These are phyloP conservation scores for Istiophorus platypterus DNA, from an alignment of 2,113 vertebrate genomes.

Conservation along the genomic window DNA sequence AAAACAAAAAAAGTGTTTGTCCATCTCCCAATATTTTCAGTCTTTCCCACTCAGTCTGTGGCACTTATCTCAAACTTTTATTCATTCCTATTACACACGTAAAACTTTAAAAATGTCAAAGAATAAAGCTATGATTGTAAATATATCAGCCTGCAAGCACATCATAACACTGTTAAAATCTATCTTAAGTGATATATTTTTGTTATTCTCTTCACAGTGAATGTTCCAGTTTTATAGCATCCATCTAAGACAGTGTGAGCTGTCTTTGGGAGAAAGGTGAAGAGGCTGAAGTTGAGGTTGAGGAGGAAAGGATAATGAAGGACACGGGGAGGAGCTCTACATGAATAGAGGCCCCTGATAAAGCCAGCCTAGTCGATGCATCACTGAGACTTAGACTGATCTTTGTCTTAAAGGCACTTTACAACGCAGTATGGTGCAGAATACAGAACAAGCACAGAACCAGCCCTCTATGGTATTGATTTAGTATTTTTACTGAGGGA, in stretches of 20 bases:
- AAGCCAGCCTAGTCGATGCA: slow-evolving; percentile 40
- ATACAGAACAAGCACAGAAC: slow-evolving; percentile 56
- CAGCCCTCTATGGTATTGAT: slow-evolving; percentile 36
- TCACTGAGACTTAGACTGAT: slow-evolving; percentile 61
- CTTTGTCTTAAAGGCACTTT: slow-evolving; percentile 65
- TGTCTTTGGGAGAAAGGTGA: slow-evolving; percentile 10
- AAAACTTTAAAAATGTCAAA: too few relatives aligned
- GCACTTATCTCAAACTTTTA: not conserved
- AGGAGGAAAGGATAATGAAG: slow-evolving; percentile 38
- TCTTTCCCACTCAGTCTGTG: not conserved
- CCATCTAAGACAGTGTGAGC: slow-evolving; percentile 29
- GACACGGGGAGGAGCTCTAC: slow-evolving; percentile 31
- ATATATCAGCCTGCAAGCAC: not conserved
- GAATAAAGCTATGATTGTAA: not conserved
- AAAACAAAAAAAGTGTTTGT: not conserved
- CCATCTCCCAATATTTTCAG: not conserved
- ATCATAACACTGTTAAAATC: not conserved
- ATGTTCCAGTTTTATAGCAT: slow-evolving; percentile 81
- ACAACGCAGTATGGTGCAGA: slow-evolving; percentile 51
- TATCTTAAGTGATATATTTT: slow-evolving; percentile 5
- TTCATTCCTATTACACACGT: not conserved
- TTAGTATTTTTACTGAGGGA: slow-evolving; percentile 46
- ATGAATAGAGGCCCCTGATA: slow-evolving; percentile 49
- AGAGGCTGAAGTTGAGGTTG: slow-evolving; percentile 30
- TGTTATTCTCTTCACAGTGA: slow-evolving; percentile 62